Conservation (phyloP, 2,888 invertebrate genomes). For the Ramazzottius varieornatus region DNA sequence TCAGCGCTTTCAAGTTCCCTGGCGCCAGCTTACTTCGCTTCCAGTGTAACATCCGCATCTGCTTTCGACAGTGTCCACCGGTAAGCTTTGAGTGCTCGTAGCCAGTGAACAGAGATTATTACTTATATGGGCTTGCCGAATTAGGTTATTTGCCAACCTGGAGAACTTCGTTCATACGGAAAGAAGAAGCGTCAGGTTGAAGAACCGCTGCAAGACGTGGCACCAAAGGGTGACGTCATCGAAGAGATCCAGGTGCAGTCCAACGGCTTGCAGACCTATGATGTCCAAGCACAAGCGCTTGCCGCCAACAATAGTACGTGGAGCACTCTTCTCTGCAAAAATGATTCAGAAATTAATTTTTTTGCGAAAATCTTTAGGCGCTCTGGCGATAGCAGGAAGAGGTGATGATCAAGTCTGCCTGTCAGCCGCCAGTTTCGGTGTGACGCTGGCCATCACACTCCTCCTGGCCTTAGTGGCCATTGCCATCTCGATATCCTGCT, state of each 20-base stretch:
- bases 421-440: constrained; percentile 69
- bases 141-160: background rate
- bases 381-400: background rate
- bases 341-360: background rate
- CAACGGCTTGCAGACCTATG: constrained; percentile 40
- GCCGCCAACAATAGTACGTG: background rate
- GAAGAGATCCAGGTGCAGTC: constrained; percentile 57
- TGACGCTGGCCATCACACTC: constrained; percentile 68
- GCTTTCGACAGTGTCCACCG: constrained; percentile 79
- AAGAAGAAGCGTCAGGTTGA: background rate
- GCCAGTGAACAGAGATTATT: background rate
- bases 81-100: constrained; percentile 31
- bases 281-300: background rate
- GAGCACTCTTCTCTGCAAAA: too few species aligned
- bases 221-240: background rate
- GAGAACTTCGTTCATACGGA: background rate
- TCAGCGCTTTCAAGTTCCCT: constrained; percentile 82
- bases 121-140: background rate
- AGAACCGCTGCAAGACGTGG: background rate
- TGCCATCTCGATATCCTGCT: constrained; percentile 75
- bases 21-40: constrained; percentile 74
- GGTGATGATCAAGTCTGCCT: constrained; percentile 56
- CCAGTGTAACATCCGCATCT: constrained; percentile 79
- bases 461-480: constrained; percentile 69
- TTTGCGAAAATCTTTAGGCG: background rate